Percentiles rank a stretch among this genome's conserved stretches.
Conservation (phyloP, 2,797 vertebrate species). For the Menidia menidia region DNA sequence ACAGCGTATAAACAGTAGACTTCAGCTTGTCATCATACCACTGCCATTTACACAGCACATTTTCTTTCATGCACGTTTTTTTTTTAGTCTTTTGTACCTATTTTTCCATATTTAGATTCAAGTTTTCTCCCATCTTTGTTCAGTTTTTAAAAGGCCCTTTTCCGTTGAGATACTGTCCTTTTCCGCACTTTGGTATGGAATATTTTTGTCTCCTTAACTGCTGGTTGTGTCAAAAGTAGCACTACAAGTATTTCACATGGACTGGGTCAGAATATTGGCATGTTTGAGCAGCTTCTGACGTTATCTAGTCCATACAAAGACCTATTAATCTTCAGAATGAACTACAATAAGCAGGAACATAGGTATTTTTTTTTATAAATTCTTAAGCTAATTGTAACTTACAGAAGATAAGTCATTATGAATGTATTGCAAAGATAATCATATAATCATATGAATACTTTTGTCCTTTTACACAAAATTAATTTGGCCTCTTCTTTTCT, state of each 20-base stretch:
- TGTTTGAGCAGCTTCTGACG: neutral
- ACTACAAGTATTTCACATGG: neutral
- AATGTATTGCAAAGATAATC: slow-evolving; percentile 14
- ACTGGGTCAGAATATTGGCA: no score
- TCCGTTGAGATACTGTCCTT: neutral
- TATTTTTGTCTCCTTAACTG: neutral
- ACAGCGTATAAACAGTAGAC: slow-evolving; percentile 6
- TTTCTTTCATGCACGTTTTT: slow-evolving; percentile 1
- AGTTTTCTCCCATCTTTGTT: slow-evolving; percentile 8
- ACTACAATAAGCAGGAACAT: neutral
- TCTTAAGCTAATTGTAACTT: neutral
- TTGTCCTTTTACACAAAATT: neutral
- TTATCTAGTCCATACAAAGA: neutral
- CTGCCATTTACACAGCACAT: neutral
- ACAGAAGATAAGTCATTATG: no score
- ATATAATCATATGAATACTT: no score
- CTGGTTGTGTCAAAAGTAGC: no score
- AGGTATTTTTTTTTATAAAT: neutral
- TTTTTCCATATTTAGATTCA: slow-evolving; percentile 3
- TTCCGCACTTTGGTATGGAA: neutral
- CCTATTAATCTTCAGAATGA: neutral
- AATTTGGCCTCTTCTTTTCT: neutral
- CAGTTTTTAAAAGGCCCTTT: neutral
- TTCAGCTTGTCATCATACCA: slow-evolving; percentile 7
- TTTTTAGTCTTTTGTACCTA: neutral